Evolutionary conservation across 2,113 vertebrate genomes (phyloP).

Genomic region (Desmodus rotundus): DNA sequence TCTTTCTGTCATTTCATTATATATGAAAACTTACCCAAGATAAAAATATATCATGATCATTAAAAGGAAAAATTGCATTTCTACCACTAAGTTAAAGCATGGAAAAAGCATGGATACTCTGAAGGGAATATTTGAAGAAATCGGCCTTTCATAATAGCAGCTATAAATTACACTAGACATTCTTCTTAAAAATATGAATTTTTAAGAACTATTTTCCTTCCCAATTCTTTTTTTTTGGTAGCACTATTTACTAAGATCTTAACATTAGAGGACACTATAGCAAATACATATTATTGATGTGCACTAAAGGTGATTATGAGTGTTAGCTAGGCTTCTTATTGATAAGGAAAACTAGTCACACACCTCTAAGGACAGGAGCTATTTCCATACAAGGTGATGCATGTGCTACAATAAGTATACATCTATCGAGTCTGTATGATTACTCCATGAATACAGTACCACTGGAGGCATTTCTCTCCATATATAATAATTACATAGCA

Average conservation of each 20-base stretch:
- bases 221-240: background rate
- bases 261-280: slow-evolving; percentile 58
- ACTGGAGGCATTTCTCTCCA: slow-evolving; percentile 27
- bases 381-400: slow-evolving; percentile 48
- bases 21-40: slow-evolving; percentile 42
- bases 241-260: slow-evolving; percentile 46
- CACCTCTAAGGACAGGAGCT: slow-evolving; percentile 35
- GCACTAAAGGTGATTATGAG: slow-evolving; percentile 38
- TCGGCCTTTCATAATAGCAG: background rate
- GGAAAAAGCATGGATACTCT: slow-evolving; percentile 57
- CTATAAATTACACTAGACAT: background rate
- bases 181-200: slow-evolving; percentile 29
- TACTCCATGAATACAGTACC: slow-evolving; percentile 50
- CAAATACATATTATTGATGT: slow-evolving; percentile 70
- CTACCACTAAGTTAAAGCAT: slow-evolving; percentile 64
- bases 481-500: slow-evolving; percentile 26
- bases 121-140: slow-evolving; percentile 62
- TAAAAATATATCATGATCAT: slow-evolving; percentile 66
- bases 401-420: slow-evolving; percentile 60
- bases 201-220: slow-evolving; percentile 34
- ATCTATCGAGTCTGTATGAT: slow-evolving; percentile 58
- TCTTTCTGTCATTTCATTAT: slow-evolving; percentile 63
- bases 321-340: slow-evolving; percentile 60
- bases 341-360: background rate
- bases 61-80: slow-evolving; percentile 70